Evolutionary conservation across 1,140 invertebrate genomes (phyloP), one percentile per base, ranked within the genome.

Genomic region (Globodera rostochiensis): DNA sequence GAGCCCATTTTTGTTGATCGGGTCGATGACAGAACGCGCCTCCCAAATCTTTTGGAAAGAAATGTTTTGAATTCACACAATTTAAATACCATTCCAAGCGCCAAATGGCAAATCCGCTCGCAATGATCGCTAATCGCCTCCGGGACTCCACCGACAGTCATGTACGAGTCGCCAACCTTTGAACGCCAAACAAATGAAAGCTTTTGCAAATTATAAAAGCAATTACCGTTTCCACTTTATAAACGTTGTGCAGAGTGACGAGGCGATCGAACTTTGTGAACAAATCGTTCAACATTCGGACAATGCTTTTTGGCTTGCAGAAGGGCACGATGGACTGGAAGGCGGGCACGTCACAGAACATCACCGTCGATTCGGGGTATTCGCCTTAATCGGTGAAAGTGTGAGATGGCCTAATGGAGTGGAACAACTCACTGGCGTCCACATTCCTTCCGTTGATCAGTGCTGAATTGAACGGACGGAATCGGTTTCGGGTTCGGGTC

Each of bases 131-230:
- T 93, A 90, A 95, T 96, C 19, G 94, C 94, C 88, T 98, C 96
- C 1, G 97, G 97, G 73, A 98, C 91, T 25, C 97, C 97, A 85
- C 96, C 97, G 6, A 98, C 96, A 1, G 96, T 96, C 96, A 99
- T 98, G 90, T 98, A 99, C 90, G 98, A 98, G 91, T 98, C 97
- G 85, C 96, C 96, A 36, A 98, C 80, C 77, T 79, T 46, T 47
- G 25, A 8, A 77, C 3, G 15, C 19, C 82, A 79, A 13, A 82
- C 47, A 77, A 74, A 77, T 77, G 2, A 19, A 25, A 2, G 80
- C 73, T 74, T 75, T n/a, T 78, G 36, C 2, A 79, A 78, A 76
- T 78, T 45, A 77, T 78, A 77, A 77, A 70, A 19, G 2, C n/a
- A 21, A 74, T 21, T 19, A 64, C 95, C n/a, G 97, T 99, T 92